Percentiles rank a stretch among this genome's conserved stretches.
phyloP scores from a whole-genome alignment of 2,113 vertebrate species.

The Nothocercus nigrocapillus region DNA sequence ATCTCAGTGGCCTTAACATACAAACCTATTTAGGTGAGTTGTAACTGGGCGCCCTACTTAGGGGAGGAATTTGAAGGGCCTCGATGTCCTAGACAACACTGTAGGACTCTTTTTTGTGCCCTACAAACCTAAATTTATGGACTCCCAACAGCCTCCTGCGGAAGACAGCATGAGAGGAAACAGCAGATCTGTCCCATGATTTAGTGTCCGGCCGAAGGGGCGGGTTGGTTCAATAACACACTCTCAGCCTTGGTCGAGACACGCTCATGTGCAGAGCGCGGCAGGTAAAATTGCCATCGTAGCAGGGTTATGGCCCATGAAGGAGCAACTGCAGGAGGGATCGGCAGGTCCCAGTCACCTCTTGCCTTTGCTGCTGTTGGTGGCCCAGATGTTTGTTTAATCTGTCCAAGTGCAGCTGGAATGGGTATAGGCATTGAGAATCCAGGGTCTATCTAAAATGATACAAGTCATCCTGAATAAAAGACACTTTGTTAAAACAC shows the following conservation, averaged over 20 bases:
- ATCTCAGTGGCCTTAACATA: constrained; percentile 54
- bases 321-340: background rate
- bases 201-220: background rate
- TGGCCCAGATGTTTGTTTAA: background rate
- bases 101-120: background rate
- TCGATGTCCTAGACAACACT: background rate
- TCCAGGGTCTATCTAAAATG: background rate
- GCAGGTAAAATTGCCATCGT: background rate
- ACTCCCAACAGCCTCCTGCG: background rate
- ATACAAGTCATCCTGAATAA: background rate
- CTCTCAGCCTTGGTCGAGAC: background rate
- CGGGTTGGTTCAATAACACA: accelerated
- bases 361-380: background rate
- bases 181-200: background rate
- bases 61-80: background rate
- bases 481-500: background rate
- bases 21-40: constrained; percentile 40
- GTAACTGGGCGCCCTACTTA: constrained; percentile 24
- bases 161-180: background rate
- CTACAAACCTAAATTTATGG: background rate
- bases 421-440: background rate
- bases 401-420: background rate
- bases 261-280: background rate
- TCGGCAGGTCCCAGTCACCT: background rate
- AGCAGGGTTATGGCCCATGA: background rate